Base-by-base conservation (phyloP, 2,113 vertebrate genomes). In the Myocastor coypus region DNA sequence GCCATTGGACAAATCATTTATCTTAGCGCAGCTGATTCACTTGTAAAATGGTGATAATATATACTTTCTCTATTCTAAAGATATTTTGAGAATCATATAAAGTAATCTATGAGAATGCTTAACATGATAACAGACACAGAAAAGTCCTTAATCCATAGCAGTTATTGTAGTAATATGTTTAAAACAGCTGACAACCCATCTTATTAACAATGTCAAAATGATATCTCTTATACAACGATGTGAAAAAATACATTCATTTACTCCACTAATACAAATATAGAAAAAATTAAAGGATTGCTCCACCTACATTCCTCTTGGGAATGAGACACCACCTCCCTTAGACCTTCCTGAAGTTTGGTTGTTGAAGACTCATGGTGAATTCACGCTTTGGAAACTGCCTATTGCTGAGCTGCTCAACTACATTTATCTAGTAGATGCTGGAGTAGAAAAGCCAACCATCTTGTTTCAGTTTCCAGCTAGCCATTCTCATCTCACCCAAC, bases 51-150 rank as follows among this genome's bases (percentile, higher is more conserved):
- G 46, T 7, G 22, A 46, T 66, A 55, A 64, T 37, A 84, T 40
- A 14, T 46, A 61, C n/a, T 63, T 40, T 82, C 26, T 75, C 32
- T 82, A 10, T 64, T 24, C 63, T 37, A n/a, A 75, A 26, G 57
- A 86, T 86, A 59, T 75, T 75, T n/a, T 87, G 28, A 92, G 52
- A 92, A 92, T 90, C 50, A 63, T 3, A 20, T 37, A 85, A 95
- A 37, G 93, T 75, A 92, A 87, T 30, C 64, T 22, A 46, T 82
- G 68, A 84, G 90, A 97, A 84, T 82, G 37, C 12, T 81, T 82
- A 85, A 71, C 59, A 42, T 57, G 63, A 17, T 82, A 12, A 59
- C 46, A 91, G 64, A 46, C 37, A 90, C 57, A 84, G 6, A 87
- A 24, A 81, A 93, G 28, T 46, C 57, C 84, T 63, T 89, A 94